Base-by-base conservation (phyloP, 2,888 invertebrate species). In the Cosmorhoe ocellata region DNA sequence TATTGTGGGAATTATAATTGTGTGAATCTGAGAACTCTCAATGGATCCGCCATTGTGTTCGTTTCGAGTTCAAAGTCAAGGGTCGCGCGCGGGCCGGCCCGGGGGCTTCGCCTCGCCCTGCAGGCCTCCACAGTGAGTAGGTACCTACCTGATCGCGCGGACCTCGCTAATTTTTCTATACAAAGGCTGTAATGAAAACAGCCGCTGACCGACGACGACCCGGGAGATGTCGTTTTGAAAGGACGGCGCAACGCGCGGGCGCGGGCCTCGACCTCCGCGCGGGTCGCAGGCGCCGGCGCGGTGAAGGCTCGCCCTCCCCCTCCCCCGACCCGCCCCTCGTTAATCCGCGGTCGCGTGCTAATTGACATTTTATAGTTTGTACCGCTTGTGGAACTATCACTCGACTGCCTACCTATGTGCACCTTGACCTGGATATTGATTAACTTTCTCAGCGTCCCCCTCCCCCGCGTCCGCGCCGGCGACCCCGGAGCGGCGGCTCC, bases 391-490 rank as follows among this genome's bases (percentile, higher is more conserved):
- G 36, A 37, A 8, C 14, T 13, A n/a, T n/a, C n/a, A n/a, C n/a
- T n/a, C n/a, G 2, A 1, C n/a, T n/a, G n/a, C n/a, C n/a, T 2
- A 11, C 18, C 11, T 7, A 9, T 26, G 10, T 24, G 39, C 26
- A 30, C 51, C 46, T 51, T 51, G 52, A 39, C 47, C 52, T 31
- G 47, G 18, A 28, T 51, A 28, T 38, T 42, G 37, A 33, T 46
- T 13, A 8, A 31, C 40, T 49, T 42, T 36, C 46, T 13, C 38
- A 13, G 26, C 33, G 33, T 28, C 24, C 5, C 5, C 24, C 24
- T 7, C 24, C 24, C 7, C 2, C 6, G 5, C 24, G 4, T 24
- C 7, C 18, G 18, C 2, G 3, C 18, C 18, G 3, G 3, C 4
- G 18, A 3, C 18, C 4, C 18, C 18, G 4, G 18, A 18, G 18